A percentile compares a stretch with the other conserved stretches of the same genome.
phyloP scores from a whole-genome alignment of 2,797 vertebrate species.

The Sciurus vulgaris region DNA sequence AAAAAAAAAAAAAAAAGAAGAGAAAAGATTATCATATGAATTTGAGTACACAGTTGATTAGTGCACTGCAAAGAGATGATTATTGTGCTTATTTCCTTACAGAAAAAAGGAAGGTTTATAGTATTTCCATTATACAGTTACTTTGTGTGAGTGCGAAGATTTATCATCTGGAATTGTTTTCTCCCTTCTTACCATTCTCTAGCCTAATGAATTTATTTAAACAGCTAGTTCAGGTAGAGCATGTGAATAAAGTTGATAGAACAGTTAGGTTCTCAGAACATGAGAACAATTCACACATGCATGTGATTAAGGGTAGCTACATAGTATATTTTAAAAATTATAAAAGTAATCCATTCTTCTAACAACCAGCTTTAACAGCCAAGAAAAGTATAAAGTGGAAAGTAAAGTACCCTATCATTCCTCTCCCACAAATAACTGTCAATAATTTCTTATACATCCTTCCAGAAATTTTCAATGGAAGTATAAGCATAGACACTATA shows the following conservation, averaged over 20 bases:
- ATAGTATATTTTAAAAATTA: neutral
- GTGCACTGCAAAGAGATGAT: neutral
- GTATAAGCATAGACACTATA: slow-evolving; percentile 4
- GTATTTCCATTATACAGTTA: neutral
- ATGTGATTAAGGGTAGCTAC: neutral
- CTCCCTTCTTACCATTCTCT: neutral
- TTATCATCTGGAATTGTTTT: neutral
- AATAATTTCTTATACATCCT: slow-evolving; percentile 5
- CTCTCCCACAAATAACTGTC: neutral
- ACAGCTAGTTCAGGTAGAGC: neutral
- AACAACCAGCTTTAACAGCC: slow-evolving; percentile 30
- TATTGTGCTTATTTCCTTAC: neutral
- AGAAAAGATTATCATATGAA: neutral
- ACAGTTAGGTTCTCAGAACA: neutral
- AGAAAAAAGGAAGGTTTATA: neutral
- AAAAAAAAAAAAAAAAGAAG: no score
- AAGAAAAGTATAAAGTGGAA: neutral
- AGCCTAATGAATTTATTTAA: neutral
- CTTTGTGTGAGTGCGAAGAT: neutral
- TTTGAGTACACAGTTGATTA: neutral
- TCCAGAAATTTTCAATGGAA: slow-evolving; percentile 9
- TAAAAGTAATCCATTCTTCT: neutral
- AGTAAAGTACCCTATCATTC: neutral
- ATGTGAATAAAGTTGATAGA: neutral
- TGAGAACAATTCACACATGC: neutral